Conservation (phyloP, 2,888 invertebrate genomes). For the Diaprepes abbreviatus region DNA sequence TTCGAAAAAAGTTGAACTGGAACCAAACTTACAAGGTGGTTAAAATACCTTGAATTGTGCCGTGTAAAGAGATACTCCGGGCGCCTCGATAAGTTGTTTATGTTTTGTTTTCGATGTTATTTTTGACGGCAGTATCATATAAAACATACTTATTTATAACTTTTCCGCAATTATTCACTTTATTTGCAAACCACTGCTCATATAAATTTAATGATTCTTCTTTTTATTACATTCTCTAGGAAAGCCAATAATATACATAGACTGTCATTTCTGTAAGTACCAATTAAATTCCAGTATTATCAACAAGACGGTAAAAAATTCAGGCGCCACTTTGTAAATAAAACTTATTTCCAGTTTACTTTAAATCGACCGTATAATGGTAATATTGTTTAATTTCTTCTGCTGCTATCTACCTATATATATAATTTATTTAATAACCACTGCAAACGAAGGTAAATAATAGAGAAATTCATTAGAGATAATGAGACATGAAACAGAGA, state of each 20-base stretch:
- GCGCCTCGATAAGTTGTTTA: too few relatives aligned
- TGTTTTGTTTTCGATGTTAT: too few relatives aligned
- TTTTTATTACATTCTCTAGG: slow-evolving; percentile 34
- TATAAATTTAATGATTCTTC: slow-evolving; percentile 15
- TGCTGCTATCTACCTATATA: slow-evolving; percentile 14
- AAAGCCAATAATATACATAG: slow-evolving; percentile 35
- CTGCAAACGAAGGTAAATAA: background rate
- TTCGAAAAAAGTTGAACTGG: too few relatives aligned
- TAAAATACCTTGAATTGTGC: too few relatives aligned
- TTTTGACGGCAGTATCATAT: too few relatives aligned
- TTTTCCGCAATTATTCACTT: background rate
- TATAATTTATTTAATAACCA: slow-evolving; percentile 2
- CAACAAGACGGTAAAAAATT: slow-evolving; percentile 28
- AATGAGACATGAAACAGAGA: background rate
- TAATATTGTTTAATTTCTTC: slow-evolving; percentile 23
- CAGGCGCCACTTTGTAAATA: slow-evolving; percentile 37
- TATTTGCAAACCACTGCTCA: slow-evolving; percentile 21
- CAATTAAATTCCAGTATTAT: slow-evolving; percentile 39
- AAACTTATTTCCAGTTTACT: slow-evolving; percentile 36
- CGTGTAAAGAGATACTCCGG: too few relatives aligned
- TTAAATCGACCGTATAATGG: slow-evolving; percentile 24
- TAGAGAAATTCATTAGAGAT: background rate
- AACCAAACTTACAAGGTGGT: too few relatives aligned
- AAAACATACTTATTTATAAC: background rate
- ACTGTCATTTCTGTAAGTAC: slow-evolving; percentile 32